Base-by-base conservation (phyloP, 1,140 invertebrate species). In the Tetragonula clypearis region DNA sequence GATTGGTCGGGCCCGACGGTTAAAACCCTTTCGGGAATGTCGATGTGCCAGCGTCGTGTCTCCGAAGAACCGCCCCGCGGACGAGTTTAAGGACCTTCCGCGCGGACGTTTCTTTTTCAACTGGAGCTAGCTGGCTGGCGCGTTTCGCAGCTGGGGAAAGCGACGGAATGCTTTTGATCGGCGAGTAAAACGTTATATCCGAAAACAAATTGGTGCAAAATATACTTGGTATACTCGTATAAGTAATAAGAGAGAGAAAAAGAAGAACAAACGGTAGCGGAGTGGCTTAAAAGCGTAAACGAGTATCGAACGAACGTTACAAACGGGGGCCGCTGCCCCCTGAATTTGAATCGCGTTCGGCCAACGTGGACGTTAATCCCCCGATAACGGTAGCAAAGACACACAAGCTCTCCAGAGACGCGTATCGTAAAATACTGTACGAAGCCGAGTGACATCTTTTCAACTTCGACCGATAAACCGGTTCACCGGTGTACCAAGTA, bases 301-400 rank as follows among this genome's bases (percentile, higher is more conserved):
- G 21, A 15, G 15, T 41, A 58, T 58, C 55, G n/a, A 23, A 30
- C 14, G n/a, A 72, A 62, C 35, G 65, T 84, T 72, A 62, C 30
- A 58, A 60, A n/a, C 26, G 23, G 14, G 12, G 21, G 21, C 9
- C 53, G 14, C 1, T 19, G 26, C 11, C 53, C 9, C 2, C n/a
- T 60, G 41, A 68, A 86, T 84, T 84, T 66, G 65, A 82, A 86
- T 76, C n/a, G 14, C n/a, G 41, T 72, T 8, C 53, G 19, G 8
- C 26, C 4, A 71, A 19, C 30, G 41, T 15, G 60, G 81, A 86
- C 84, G 74, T 85, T 87, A 87, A 87, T 87, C 83, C 74, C 6
- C 35, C 68, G 83, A 82, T 82, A 85, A 81, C 83, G 79, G 83
- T 85, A 87, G 86, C 83, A 60, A 82, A 75, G 78, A 77, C 86